Evolutionary conservation across 2,797 vertebrate species (phyloP).

Genomic region (Sebastes vulpes): DNA sequence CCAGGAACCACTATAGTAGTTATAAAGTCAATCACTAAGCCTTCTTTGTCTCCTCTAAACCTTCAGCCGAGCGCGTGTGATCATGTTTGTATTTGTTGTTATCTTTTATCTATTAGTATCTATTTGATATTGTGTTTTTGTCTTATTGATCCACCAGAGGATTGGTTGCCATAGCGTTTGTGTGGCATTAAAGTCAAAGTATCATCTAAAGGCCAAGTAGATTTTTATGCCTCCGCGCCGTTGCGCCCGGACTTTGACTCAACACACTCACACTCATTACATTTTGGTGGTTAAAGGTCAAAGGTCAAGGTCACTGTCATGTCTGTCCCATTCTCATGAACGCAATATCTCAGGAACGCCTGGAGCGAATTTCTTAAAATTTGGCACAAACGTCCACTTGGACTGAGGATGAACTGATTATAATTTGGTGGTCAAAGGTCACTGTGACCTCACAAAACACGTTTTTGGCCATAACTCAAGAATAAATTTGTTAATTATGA

Average conservation of each 20-base stretch:
- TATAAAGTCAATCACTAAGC: slow-evolving; percentile 22
- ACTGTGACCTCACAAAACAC: too few species aligned
- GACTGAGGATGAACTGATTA: too few species aligned
- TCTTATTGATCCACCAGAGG: neutral
- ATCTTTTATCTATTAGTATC: neutral
- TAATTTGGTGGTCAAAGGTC: too few species aligned
- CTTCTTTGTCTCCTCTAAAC: neutral
- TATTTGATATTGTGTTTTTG: neutral
- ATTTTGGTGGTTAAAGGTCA: too few species aligned
- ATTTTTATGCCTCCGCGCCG: neutral
- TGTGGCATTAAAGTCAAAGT: neutral
- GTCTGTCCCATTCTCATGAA: too few species aligned
- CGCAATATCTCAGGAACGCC: too few species aligned
- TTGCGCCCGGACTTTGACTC: neutral
- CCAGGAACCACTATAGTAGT: neutral
- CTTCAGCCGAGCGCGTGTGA: neutral
- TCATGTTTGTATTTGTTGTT: neutral
- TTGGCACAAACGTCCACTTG: too few species aligned
- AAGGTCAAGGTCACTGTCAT: too few species aligned
- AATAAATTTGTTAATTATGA: fast-evolving
- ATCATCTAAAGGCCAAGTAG: neutral
- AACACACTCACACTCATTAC: neutral
- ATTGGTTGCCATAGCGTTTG: neutral
- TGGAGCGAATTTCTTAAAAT: too few species aligned
- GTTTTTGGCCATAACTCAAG: too few species aligned